Conservation (phyloP, 1,140 invertebrate species). For the Caenorhabditis tropicalis region DNA sequence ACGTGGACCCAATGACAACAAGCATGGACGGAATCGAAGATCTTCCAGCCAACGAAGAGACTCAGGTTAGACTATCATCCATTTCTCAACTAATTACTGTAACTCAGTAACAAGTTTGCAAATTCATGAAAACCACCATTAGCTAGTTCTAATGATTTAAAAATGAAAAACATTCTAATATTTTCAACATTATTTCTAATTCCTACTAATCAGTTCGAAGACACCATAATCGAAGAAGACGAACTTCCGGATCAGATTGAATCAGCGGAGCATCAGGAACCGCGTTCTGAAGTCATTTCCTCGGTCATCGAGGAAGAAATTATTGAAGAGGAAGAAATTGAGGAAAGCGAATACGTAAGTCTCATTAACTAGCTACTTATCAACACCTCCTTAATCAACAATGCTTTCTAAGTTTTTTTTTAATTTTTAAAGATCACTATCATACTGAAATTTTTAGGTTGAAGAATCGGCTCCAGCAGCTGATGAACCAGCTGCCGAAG, state of each 20-base stretch:
- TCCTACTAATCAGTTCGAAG: slow-evolving; percentile 45
- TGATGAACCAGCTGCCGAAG: slow-evolving; percentile 49
- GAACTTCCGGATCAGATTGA: slow-evolving; percentile 58
- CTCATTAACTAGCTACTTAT: neutral
- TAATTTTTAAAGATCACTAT: neutral
- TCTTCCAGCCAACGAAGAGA: slow-evolving; percentile 60
- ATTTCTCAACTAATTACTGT: neutral
- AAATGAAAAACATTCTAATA: neutral
- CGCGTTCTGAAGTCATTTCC: slow-evolving; percentile 10
- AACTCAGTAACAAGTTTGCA: too few relatives aligned
- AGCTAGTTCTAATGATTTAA: too few relatives aligned
- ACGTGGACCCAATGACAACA: slow-evolving; percentile 69
- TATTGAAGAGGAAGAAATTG: slow-evolving; percentile 42
- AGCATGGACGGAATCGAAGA: slow-evolving; percentile 71
- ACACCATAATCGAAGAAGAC: slow-evolving; percentile 53
- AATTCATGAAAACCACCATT: too few relatives aligned
- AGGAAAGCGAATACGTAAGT: slow-evolving; percentile 23
- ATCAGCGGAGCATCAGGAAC: slow-evolving; percentile 53
- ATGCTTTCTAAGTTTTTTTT: neutral
- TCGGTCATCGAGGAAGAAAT: slow-evolving; percentile 16
- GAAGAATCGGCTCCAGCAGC: slow-evolving; percentile 32
- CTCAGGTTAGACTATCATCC: slow-evolving; percentile 46
- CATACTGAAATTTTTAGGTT: neutral
- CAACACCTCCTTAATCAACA: neutral
- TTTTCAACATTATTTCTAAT: neutral